Base-by-base conservation (phyloP, 2,113 vertebrate genomes). In the Scomber scombrus region DNA sequence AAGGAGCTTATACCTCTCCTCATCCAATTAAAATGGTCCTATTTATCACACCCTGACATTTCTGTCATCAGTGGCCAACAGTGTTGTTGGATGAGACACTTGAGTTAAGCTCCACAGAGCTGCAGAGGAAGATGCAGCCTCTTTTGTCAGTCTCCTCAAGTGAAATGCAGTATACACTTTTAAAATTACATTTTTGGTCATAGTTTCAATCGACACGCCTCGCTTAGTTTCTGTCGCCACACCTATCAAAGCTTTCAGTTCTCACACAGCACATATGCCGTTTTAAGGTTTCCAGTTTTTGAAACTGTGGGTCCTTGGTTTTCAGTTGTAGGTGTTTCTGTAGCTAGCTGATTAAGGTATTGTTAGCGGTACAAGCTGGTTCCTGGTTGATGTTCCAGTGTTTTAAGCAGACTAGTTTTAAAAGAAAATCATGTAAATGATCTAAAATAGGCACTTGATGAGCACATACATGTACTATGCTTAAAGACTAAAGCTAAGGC, bases 31-130 rank as follows among this genome's bases (percentile, higher is more conserved):
- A 89, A 89, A 89, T 82, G 79, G 73, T 85, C 64, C 78, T 91
- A 88, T 94, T 88, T 87, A 91, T 92, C 88, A 91, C 89, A 75
- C 63, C 12, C 64, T 85, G 92, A 90, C 85, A 78, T 89, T 89
- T 78, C 82, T 90, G 88, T 93, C 91, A 91, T 89, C 81, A 67
- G 72, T 67, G 84, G 84, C 71, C 57, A 15, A 88, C 80, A 69
- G 34, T 79, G 81, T 85, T 81, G 87, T 82, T 75, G 78, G 83
- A 84, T 87, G 84, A 90, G 51, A 86, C 63, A 87, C 71, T 88
- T 55, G 54, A 76, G 65, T 78, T 78, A 85, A 72, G 73, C 82
- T 75, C 70, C 16, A 66, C 76, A 73, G 87, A 78, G 79, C 72
- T 56, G 84, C 76, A 52, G 60, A 63, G 56, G 56, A 57, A 80